phyloP scores from a whole-genome alignment of 2,113 vertebrate species.

The Osmerus eperlanus region DNA sequence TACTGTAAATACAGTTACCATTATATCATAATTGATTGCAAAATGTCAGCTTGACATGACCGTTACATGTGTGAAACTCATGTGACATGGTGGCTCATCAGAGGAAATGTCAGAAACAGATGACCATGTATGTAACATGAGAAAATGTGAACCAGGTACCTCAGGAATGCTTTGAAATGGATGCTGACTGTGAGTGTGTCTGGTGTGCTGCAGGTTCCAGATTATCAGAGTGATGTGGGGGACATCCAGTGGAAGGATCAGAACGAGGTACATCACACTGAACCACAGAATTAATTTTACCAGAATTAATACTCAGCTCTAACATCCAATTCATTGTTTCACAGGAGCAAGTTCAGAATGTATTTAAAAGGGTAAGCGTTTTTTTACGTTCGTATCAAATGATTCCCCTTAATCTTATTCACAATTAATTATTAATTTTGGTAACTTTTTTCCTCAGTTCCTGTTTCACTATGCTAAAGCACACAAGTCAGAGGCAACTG shows the following conservation, averaged over 20 bases:
- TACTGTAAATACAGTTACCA: no score
- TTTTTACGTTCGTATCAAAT: not conserved
- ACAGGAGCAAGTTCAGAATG: conserved; percentile 53
- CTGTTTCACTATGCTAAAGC: conserved; percentile 77
- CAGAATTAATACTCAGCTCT: not conserved
- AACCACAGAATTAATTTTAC: not conserved
- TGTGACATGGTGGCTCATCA: no score
- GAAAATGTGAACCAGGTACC: no score
- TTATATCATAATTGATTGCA: no score
- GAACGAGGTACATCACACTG: conserved; percentile 53
- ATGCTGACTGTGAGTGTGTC: not conserved
- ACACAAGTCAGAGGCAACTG: conserved; percentile 62
- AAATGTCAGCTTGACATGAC: no score
- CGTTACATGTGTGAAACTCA: no score
- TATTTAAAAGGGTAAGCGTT: conserved; percentile 66
- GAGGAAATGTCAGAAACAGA: no score
- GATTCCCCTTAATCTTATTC: no score
- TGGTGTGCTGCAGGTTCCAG: conserved; percentile 49
- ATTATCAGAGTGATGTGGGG: conserved; percentile 47
- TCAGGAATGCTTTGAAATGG: no score
- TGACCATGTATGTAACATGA: no score
- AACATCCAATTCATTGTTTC: not conserved
- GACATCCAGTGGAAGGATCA: conserved; percentile 53
- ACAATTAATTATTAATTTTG: not conserved
- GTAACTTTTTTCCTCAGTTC: conserved; percentile 53